Evolutionary conservation across 2,888 invertebrate genomes (phyloP).

Genomic region (Diarsia dahlii): DNA sequence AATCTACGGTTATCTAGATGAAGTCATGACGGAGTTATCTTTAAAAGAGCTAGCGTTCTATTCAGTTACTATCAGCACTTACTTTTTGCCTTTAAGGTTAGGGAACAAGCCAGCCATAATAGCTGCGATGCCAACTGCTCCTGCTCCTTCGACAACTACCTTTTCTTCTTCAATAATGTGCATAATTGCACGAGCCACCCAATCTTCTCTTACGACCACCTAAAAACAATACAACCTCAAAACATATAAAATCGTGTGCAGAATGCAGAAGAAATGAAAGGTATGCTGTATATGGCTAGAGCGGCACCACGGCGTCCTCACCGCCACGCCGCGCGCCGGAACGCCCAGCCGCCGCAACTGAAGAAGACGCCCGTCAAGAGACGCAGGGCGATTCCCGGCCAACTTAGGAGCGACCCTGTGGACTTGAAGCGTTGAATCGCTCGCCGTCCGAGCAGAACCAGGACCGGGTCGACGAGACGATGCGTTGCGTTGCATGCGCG

Average conservation of each 20-base stretch:
- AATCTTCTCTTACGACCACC: conserved; percentile 95
- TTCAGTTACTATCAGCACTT: conserved; percentile 60
- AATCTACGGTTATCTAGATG: not conserved
- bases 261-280: not conserved
- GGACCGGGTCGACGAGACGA: no score
- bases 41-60: not conserved
- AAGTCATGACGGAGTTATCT: not conserved
- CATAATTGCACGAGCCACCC: conserved; percentile 95
- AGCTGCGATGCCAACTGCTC: conserved; percentile 95
- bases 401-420: no score
- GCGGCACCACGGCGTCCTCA: no score
- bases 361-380: no score
- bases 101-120: conserved; percentile 95
- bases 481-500: no score
- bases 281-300: no score
- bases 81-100: conserved; percentile 96
- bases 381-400: no score
- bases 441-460: no score
- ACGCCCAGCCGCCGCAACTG: no score
- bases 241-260: not conserved
- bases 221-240: conserved; percentile 64
- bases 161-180: conserved; percentile 95
- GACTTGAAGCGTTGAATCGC: no score
- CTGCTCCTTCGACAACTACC: conserved; percentile 97
- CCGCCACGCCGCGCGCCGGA: no score